phyloP scores from a whole-genome alignment of 2,797 vertebrate species.

The Melanotaenia nigrans region DNA sequence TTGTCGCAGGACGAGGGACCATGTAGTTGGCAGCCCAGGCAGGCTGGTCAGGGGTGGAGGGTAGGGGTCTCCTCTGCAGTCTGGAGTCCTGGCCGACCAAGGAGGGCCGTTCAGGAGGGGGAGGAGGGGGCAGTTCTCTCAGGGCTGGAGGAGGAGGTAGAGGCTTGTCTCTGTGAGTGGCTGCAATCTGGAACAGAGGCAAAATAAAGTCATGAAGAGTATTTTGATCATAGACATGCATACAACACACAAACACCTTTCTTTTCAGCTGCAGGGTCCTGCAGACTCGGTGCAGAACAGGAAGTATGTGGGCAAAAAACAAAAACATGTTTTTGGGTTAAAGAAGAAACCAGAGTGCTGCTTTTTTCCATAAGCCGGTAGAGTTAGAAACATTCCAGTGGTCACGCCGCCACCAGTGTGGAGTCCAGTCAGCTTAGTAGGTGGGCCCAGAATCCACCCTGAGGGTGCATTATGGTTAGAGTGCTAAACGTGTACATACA shows the following conservation, averaged over 20 bases:
- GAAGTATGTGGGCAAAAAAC: too few species aligned
- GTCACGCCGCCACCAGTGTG: too few species aligned
- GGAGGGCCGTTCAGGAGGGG: slow-evolving; percentile 90
- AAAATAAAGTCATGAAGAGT: slow-evolving; percentile 1
- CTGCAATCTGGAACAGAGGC: slow-evolving; percentile 76
- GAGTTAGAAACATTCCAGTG: too few species aligned
- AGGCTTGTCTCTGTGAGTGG: slow-evolving; percentile 94
- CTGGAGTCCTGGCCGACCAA: slow-evolving; percentile 74
- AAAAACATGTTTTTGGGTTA: too few species aligned
- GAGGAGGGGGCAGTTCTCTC: slow-evolving; percentile 92
- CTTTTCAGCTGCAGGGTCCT: too few species aligned
- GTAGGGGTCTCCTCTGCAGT: slow-evolving; percentile 91
- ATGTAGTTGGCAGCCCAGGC: slow-evolving; percentile 82
- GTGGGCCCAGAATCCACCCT: too few species aligned
- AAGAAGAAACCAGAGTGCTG: too few species aligned
- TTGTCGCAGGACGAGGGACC: slow-evolving; percentile 83
- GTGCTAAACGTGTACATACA: too few species aligned
- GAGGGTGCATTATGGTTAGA: too few species aligned
- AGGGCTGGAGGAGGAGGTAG: slow-evolving; percentile 91
- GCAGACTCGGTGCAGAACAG: too few species aligned
- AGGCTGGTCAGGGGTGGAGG: slow-evolving; percentile 88
- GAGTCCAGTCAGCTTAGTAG: too few species aligned
- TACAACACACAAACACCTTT: not conserved
- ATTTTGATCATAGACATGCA: not conserved
- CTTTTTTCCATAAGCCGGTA: too few species aligned